Percentiles rank a stretch among this genome's conserved stretches.
Conservation (phyloP, 2,888 invertebrate genomes). For the Steinernema hermaphroditum region DNA sequence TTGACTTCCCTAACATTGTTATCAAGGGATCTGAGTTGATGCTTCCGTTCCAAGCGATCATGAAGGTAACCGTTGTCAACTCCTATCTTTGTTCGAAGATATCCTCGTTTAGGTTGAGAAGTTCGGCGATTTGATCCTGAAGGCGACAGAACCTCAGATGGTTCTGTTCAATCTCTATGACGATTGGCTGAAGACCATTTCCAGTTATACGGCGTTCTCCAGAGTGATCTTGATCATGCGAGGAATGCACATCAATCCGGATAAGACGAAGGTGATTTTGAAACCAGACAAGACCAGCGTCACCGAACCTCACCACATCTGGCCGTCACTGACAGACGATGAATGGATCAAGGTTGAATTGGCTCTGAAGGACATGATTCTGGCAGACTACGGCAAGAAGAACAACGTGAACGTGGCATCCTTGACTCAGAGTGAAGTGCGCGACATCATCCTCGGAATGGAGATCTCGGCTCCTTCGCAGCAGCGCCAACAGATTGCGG, state of each 20-base stretch:
- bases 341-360: constrained; percentile 99
- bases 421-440: constrained; percentile 92
- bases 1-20: constrained; percentile 99
- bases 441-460: constrained; percentile 98
- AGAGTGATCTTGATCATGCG: constrained; percentile 91
- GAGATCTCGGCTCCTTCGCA: constrained; percentile 99
- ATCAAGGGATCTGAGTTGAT: constrained; percentile 99
- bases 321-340: constrained; percentile 88
- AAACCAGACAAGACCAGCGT: constrained; percentile 99
- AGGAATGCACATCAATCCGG: constrained; percentile 97
- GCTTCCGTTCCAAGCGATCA: constrained; percentile 86
- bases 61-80: constrained; percentile 46
- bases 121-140: constrained; percentile 96
- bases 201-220: constrained; percentile 97
- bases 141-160: constrained; percentile 99
- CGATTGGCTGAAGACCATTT: constrained; percentile 98
- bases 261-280: constrained; percentile 89
- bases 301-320: constrained; percentile 98
- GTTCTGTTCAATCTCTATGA: constrained; percentile 98
- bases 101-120: constrained; percentile 79
- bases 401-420: constrained; percentile 99
- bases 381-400: constrained; percentile 99
- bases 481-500: constrained; percentile 97
- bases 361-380: constrained; percentile 92
- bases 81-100: background rate